phyloP scores from a whole-genome alignment of 2,113 vertebrate genomes.

The Calidris pygmaea region DNA sequence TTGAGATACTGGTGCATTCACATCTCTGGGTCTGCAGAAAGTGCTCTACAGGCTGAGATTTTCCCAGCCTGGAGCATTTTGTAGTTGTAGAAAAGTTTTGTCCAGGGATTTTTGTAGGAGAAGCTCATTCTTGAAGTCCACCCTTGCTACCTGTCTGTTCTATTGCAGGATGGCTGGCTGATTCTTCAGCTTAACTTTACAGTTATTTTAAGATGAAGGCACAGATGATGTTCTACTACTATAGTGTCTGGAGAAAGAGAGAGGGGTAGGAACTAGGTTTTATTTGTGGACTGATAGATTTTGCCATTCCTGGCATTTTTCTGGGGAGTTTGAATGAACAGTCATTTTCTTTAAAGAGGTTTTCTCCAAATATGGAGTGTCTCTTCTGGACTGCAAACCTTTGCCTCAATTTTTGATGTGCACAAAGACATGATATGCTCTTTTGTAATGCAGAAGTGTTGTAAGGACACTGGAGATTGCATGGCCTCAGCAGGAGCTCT shows the following conservation, averaged over 20 bases:
- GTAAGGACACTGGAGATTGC: conserved; percentile 4
- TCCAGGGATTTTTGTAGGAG: not conserved
- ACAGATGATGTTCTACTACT: not conserved
- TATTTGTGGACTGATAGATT: rapidly evolving
- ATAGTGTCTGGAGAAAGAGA: not conserved
- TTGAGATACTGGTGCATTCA: not conserved
- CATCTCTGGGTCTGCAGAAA: not conserved
- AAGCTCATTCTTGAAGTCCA: not conserved
- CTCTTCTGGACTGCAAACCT: not conserved
- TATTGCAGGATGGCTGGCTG: not conserved
- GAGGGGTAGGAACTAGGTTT: not conserved
- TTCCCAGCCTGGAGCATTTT: rapidly evolving
- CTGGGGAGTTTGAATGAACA: not conserved
- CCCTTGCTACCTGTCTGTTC: not conserved
- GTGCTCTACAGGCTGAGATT: not conserved
- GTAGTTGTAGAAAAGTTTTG: not conserved
- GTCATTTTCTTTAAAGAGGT: not conserved
- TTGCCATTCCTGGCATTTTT: not conserved
- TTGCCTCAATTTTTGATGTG: not conserved
- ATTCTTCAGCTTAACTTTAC: not conserved
- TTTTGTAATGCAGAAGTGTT: not conserved
- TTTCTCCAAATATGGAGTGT: not conserved
- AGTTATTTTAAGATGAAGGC: not conserved
- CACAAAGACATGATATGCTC: not conserved
- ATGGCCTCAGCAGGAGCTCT: not conserved